A percentile compares a stretch with the other conserved stretches of the same genome.
Conservation (phyloP, 30 jellyfish, hydroid and myxozoan genomes). For the Hydra vulgaris region DNA sequence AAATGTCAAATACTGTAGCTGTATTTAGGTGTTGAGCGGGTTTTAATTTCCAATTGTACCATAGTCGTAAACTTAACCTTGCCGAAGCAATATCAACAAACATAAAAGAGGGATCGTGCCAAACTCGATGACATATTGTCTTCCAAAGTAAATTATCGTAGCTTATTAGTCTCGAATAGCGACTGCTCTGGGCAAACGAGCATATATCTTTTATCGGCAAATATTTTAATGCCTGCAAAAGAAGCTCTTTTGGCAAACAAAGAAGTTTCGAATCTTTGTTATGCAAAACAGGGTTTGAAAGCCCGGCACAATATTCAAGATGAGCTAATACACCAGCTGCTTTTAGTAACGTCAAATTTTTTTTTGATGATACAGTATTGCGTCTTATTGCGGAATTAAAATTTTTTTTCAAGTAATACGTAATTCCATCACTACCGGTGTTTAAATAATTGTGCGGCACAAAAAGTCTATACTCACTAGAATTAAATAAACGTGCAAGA, state of each 20-base stretch:
- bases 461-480: slow-evolving; percentile 7
- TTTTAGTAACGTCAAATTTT: not conserved
- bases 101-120: slow-evolving; percentile 18
- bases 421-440: not conserved
- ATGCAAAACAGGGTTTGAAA: not conserved
- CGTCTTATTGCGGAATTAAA: slow-evolving; percentile 1
- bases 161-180: not conserved
- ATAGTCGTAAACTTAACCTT: slow-evolving; percentile 2
- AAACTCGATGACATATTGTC: slow-evolving; percentile 2
- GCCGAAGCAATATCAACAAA: not conserved
- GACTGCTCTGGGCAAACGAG: slow-evolving; percentile 1
- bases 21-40: not conserved
- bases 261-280: not conserved
- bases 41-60: slow-evolving; percentile 12
- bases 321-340: slow-evolving; percentile 11
- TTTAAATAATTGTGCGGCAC: not conserved
- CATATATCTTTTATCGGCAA: not conserved
- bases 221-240: not conserved
- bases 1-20: not conserved
- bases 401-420: slow-evolving; percentile 8
- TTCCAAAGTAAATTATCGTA: slow-evolving; percentile 30
- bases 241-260: slow-evolving; percentile 14
- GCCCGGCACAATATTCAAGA: not conserved
- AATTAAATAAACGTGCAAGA: slow-evolving; percentile 2
- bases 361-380: not conserved